Base-by-base conservation (phyloP, 2,888 invertebrate genomes). In the Drosophila multiciliata region DNA sequence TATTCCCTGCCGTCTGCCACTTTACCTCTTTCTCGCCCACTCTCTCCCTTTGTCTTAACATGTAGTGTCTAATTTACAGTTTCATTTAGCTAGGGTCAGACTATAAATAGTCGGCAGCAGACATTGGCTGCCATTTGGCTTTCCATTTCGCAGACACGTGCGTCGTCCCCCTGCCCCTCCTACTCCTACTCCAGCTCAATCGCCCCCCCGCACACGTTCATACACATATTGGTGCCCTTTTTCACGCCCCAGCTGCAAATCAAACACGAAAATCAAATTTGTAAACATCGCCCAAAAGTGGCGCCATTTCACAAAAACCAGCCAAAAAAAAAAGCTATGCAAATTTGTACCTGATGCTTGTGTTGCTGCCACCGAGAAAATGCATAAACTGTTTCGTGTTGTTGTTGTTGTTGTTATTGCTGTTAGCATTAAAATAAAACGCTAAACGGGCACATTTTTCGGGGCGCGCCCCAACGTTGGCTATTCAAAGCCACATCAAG, bases 391-490 rank as follows among this genome's bases (percentile, higher is more conserved):
- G 62, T 49, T 54, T 20, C 23, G 53, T 45, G 53, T 53, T 62
- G 55, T 66, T 48, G 66, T 35, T 53, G 38, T 33, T 75, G 65
- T 32, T 73, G 49, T 1, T 86, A 85, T 81, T 91, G 86, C 83
- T 87, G 86, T 83, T 86, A 86, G 83, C 78, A 86, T 91, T 92
- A 91, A 91, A 90, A 90, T 91, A 91, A 91, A 92, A 80, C 84
- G 91, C 87, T 91, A 90, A 91, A 89, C 87, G 88, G 90, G 83
- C 91, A 85, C 85, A 78, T 80, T 82, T 75, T 73, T 58, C n/a
- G 36, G 76, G 76, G 78, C 83, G 86, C 86, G 89, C 83, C 84
- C 81, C 83, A 65, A 65, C 60, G 72, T 66, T 50, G 62, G 63
- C 78, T 57, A 57, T 26, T 65, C 55, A 49, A 49, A 26, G 49